Conservation (phyloP, 2,113 vertebrate genomes). For the Paratilapia polleni region DNA sequence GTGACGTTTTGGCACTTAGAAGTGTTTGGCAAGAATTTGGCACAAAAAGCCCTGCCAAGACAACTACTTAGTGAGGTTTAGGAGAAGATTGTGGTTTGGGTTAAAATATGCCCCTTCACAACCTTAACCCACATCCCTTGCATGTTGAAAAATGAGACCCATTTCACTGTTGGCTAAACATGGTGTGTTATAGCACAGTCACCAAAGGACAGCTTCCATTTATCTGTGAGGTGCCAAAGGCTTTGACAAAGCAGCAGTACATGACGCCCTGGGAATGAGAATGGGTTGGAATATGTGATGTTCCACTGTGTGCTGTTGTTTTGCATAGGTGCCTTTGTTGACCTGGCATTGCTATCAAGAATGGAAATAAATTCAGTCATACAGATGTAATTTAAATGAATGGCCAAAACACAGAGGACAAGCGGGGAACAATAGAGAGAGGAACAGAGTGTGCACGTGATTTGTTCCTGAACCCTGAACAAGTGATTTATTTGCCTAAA, state of each 20-base stretch:
- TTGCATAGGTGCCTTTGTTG: background rate
- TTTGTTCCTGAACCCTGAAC: background rate
- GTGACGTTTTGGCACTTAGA: background rate
- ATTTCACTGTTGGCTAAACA: background rate
- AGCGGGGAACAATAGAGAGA: background rate
- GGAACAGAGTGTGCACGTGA: background rate
- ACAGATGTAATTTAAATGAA: conserved; percentile 11
- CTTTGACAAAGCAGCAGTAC: background rate
- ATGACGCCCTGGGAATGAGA: background rate
- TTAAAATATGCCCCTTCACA: background rate
- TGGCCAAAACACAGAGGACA: conserved; percentile 2
- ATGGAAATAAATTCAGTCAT: background rate
- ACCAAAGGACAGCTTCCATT: background rate
- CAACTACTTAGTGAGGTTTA: background rate
- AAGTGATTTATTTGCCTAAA: background rate
- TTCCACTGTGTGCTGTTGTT: background rate
- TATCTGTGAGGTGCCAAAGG: background rate
- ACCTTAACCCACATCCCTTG: background rate
- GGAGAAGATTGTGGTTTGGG: background rate
- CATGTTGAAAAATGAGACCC: background rate
- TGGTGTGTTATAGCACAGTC: background rate
- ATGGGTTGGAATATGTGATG: background rate
- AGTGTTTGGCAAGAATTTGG: background rate
- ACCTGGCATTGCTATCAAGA: background rate
- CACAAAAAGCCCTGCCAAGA: background rate